Conservation (phyloP, 2,888 invertebrate genomes). For the Ramazzottius varieornatus region DNA sequence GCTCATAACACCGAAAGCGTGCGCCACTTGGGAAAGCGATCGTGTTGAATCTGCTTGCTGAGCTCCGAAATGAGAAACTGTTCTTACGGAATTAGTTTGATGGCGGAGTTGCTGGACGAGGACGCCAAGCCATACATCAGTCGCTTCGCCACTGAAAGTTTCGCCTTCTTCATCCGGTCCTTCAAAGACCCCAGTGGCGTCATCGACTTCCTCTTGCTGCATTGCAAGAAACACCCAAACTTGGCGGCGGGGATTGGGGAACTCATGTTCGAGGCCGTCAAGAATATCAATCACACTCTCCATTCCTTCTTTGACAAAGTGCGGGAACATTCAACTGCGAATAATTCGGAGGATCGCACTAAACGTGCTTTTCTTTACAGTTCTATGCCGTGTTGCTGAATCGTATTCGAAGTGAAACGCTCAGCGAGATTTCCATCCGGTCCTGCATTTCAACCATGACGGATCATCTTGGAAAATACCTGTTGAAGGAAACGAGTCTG, state of each 20-base stretch:
- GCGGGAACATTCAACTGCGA: too few species aligned
- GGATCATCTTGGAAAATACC: not conserved
- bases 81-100: constrained; percentile 15
- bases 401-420: not conserved
- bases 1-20: too few species aligned
- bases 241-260: constrained; percentile 41
- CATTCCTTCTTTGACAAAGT: constrained; percentile 52
- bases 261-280: constrained; percentile 59
- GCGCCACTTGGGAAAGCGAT: too few species aligned
- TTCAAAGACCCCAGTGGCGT: not conserved
- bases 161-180: constrained; percentile 60
- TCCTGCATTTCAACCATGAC: not conserved
- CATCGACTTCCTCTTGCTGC: not conserved
- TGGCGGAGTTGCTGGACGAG: constrained; percentile 41
- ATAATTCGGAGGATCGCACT: too few species aligned
- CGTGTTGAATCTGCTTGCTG: not conserved
- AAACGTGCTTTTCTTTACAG: too few species aligned
- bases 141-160: constrained; percentile 80
- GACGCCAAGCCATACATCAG: constrained; percentile 55
- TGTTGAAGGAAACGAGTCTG: not conserved
- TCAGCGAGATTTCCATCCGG: not conserved
- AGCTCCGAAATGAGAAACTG: not conserved
- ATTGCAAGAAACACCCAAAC: constrained; percentile 13
- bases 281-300: constrained; percentile 53
- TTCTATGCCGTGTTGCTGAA: too few species aligned